A percentile compares a stretch with the other conserved stretches of the same genome.
Conservation (phyloP, 2,113 vertebrate genomes). For the Ciconia boyciana region DNA sequence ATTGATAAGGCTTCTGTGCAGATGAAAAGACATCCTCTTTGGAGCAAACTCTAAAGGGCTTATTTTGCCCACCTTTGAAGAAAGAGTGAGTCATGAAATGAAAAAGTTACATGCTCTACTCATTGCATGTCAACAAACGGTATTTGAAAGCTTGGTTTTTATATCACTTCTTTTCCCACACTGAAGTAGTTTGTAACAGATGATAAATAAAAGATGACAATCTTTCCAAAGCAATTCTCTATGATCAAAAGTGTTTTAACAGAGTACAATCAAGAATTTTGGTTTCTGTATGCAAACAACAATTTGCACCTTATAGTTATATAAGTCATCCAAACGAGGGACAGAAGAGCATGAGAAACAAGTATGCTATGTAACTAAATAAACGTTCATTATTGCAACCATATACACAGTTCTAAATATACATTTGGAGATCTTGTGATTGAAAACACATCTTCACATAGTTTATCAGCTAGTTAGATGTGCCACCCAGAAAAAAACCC, state of each 20-base stretch:
- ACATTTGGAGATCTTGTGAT: background rate
- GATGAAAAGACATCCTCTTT: background rate
- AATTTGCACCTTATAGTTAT: background rate
- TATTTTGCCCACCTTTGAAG: background rate
- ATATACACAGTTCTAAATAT: background rate
- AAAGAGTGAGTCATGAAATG: background rate
- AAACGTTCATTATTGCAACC: background rate
- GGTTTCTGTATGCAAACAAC: background rate
- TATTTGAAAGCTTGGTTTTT: conserved; percentile 15
- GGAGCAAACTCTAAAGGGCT: background rate
- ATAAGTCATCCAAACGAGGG: background rate
- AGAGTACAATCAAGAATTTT: background rate
- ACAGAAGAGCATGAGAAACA: background rate
- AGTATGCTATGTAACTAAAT: background rate
- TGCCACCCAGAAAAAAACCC: rapidly evolving
- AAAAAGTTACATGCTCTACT: background rate
- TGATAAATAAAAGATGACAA: conserved; percentile 17
- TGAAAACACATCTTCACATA: background rate
- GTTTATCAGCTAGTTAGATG: background rate
- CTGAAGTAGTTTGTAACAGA: background rate
- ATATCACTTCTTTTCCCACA: background rate
- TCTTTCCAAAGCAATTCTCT: conserved; percentile 13
- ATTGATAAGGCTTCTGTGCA: background rate
- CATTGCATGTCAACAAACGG: background rate
- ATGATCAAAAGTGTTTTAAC: background rate